Conservation (phyloP, 2,888 invertebrate species). For the Watsonalla cultraria region DNA sequence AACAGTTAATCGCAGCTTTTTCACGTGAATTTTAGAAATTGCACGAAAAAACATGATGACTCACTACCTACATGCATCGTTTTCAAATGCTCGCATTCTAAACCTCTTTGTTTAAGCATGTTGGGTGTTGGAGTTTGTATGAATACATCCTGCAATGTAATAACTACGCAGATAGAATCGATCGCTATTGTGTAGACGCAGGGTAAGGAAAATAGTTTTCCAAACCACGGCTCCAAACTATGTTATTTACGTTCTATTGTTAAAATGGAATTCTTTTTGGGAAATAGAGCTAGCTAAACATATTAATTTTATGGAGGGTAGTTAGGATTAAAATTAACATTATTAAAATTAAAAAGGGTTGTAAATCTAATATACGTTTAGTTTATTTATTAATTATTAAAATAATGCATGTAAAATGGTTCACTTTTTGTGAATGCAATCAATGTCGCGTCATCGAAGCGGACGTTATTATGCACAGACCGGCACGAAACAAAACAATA, state of each 20-base stretch:
- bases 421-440: background rate
- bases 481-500: background rate
- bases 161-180: too few relatives aligned
- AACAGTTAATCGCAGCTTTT: slow-evolving; percentile 43
- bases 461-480: background rate
- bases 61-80: slow-evolving; percentile 12
- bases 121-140: background rate
- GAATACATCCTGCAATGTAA: too few relatives aligned
- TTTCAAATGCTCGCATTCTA: background rate
- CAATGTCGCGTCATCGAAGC: background rate
- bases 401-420: background rate
- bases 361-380: slow-evolving; percentile 8
- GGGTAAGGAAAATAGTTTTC: background rate
- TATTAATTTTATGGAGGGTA: too few relatives aligned
- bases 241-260: background rate
- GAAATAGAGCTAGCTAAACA: background rate
- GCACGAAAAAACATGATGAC: slow-evolving; percentile 12
- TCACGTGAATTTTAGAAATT: slow-evolving; percentile 24
- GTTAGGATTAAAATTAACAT: too few relatives aligned
- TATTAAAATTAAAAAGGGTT: background rate
- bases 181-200: background rate
- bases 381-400: background rate
- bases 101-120: background rate
- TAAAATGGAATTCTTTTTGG: background rate
- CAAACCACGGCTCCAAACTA: background rate